Evolutionary conservation across 2,888 invertebrate genomes (phyloP).

Genomic region (Acanthococcus lagerstroemiae): DNA sequence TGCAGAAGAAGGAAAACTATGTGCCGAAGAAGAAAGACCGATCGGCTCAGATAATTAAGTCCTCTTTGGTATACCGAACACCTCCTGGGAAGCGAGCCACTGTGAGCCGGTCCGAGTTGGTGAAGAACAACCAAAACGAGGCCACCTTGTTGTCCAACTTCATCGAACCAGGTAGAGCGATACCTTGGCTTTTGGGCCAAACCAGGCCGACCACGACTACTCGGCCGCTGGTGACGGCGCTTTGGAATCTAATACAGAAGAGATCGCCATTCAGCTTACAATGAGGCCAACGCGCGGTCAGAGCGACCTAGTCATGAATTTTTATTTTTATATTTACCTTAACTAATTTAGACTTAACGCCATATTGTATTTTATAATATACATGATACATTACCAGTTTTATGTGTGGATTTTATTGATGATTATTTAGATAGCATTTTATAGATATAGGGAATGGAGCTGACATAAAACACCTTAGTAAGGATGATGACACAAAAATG

Average conservation of each 20-base stretch:
- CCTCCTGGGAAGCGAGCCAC: conserved; percentile 24
- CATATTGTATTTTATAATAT: background rate
- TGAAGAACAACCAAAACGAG: background rate
- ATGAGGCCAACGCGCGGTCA: background rate
- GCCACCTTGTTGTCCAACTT: background rate
- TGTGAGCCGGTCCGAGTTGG: background rate
- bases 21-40: conserved; percentile 6
- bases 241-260: conserved; percentile 19
- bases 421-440: too few species aligned
- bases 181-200: conserved; percentile 6
- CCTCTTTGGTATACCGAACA: conserved; percentile 23
- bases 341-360: background rate
- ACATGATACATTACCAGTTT: background rate
- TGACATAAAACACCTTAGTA: too few species aligned
- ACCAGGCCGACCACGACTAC: conserved; percentile 5
- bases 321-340: background rate
- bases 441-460: too few species aligned
- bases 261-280: background rate
- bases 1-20: conserved; percentile 11
- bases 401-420: too few species aligned
- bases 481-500: too few species aligned
- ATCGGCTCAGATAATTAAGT: conserved; percentile 20
- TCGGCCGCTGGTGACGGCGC: conserved; percentile 13
- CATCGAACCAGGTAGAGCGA: background rate
- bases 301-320: conserved; percentile 6